A percentile compares a stretch with the other conserved stretches of the same genome.
phyloP scores from a whole-genome alignment of 2,888 invertebrate species.

The Ferrisia virgata region DNA sequence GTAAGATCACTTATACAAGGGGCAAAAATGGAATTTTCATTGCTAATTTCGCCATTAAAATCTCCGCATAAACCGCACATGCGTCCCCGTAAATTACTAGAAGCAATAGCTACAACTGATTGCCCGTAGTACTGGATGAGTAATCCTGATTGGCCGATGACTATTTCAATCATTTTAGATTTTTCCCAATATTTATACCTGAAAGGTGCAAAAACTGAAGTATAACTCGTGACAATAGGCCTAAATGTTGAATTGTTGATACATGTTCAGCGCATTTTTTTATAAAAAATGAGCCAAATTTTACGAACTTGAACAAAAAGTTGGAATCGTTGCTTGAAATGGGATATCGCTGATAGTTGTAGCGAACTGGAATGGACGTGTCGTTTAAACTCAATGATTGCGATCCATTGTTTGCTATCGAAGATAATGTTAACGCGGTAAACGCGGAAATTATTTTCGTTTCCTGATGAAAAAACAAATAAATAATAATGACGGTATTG shows the following conservation, averaged over 20 bases:
- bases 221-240: no score
- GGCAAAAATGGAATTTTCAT: slow-evolving; percentile 47
- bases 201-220: no score
- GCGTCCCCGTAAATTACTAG: slow-evolving; percentile 50
- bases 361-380: not conserved
- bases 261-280: no score
- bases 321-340: not conserved
- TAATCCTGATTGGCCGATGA: slow-evolving; percentile 49
- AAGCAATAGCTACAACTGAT: slow-evolving; percentile 50
- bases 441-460: not conserved
- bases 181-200: slow-evolving; percentile 50
- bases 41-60: slow-evolving; percentile 51
- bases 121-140: slow-evolving; percentile 51
- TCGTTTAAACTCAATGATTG: not conserved
- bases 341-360: not conserved
- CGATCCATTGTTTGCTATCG: not conserved
- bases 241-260: no score
- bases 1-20: not conserved
- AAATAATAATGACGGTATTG: not conserved
- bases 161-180: slow-evolving; percentile 50
- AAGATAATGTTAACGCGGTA: not conserved
- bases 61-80: slow-evolving; percentile 52
- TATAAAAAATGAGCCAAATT: no score
- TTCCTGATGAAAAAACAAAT: not conserved
- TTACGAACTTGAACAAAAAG: not conserved